These are phyloP conservation scores for Apamea sordens DNA, from an alignment of 2,888 invertebrate genomes.

Conservation along the genomic window DNA sequence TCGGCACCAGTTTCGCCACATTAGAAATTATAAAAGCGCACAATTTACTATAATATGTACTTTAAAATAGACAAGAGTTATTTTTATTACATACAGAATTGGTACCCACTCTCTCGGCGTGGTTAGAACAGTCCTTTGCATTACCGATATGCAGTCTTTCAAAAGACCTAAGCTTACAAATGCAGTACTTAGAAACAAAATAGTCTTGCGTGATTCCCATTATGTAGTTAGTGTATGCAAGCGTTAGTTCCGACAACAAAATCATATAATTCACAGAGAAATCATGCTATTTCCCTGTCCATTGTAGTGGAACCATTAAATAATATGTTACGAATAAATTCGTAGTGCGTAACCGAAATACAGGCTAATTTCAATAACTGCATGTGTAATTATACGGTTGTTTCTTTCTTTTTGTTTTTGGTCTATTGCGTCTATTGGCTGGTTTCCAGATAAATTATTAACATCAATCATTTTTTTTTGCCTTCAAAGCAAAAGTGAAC, in stretches of 20 bases:
- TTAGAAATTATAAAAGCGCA: too few species aligned
- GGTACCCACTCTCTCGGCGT: background rate
- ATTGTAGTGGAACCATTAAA: conserved; percentile 50
- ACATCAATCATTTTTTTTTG: background rate
- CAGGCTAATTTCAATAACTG: conserved; percentile 23
- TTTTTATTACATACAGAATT: background rate
- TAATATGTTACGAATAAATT: conserved; percentile 56
- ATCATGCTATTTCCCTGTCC: conserved; percentile 31
- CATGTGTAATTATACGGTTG: conserved; percentile 20
- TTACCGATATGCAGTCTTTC: background rate
- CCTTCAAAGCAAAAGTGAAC: too few species aligned
- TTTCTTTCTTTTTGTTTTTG: background rate
- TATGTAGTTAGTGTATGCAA: conserved; percentile 32
- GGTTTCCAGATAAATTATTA: background rate
- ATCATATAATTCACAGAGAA: conserved; percentile 49
- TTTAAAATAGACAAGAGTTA: background rate
- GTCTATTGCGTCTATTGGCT: background rate
- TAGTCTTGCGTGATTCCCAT: conserved; percentile 32
- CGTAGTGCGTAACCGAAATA: conserved; percentile 44
- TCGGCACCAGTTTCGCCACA: too few species aligned
- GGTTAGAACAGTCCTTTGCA: background rate
- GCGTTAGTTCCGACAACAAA: conserved; percentile 46
- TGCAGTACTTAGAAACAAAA: background rate
- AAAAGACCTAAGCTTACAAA: background rate
- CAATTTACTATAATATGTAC: too few species aligned